Base-by-base conservation (phyloP, 1,140 invertebrate genomes). In the Eurytemora carolleeae region DNA sequence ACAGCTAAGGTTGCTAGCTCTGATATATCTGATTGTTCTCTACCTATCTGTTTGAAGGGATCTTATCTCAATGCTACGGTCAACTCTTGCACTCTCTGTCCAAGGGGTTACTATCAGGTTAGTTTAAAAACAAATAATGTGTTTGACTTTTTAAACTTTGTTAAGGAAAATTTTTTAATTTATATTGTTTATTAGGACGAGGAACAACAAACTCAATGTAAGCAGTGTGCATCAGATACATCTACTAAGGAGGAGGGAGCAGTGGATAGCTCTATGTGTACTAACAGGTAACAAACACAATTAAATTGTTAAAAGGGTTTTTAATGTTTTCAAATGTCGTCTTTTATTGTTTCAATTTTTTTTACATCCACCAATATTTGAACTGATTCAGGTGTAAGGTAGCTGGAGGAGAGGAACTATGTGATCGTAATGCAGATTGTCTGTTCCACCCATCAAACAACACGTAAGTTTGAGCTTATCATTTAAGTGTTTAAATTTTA, bases 51-150 rank as follows among this genome's bases (percentile, higher is more conserved):
- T 71, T 79, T 79, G 56, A 81, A 87, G 44, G 83, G 82, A 74
- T 64, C 63, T 63, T 64, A 58, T 64, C 64, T 61, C 63, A 65
- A 57, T 55, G 58, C 55, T 58, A 67, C 60, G 17, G 21, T 54
- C 0, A 59, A 66, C 12, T 81, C 82, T 63, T 98, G 94, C 70
- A 74, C 85, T 21, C 76, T 82, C 52, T 98, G 94, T 71, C 85
- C 87, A 55, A 86, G 89, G 68, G 90, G 90, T 63, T 91, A 81
- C 55, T 98, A 93, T 70, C 93, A 97, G n/a, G n/a, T n/a, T n/a
- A n/a, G n/a, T n/a, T n/a, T n/a, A n/a, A n/a, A n/a, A n/a, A n/a
- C n/a, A n/a, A n/a, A n/a, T n/a, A n/a, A n/a, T n/a, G n/a, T n/a
- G n/a, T n/a, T n/a, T n/a, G n/a, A n/a, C n/a, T n/a, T n/a, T n/a